A percentile compares a stretch with the other conserved stretches of the same genome.
These are phyloP conservation scores for Petrophora chlorosata DNA, from an alignment of 2,888 invertebrate genomes.

Conservation along the genomic window DNA sequence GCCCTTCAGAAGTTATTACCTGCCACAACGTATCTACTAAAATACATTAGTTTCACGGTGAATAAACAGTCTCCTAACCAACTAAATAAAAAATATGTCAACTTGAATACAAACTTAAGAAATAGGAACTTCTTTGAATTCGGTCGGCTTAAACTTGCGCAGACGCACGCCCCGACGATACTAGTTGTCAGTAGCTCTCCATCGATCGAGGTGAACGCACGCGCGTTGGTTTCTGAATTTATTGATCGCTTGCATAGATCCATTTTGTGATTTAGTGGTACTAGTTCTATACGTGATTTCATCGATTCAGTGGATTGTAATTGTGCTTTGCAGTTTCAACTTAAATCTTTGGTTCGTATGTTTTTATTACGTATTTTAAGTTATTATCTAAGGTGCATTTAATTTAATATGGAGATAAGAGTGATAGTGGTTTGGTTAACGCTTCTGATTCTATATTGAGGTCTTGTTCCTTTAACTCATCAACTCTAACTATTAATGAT, in stretches of 20 bases:
- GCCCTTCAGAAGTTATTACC: slow-evolving; percentile 70
- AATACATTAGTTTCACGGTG: slow-evolving; percentile 75
- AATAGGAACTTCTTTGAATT: slow-evolving; percentile 44
- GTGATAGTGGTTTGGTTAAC: slow-evolving; percentile 69
- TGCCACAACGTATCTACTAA: slow-evolving; percentile 73
- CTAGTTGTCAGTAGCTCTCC: slow-evolving; percentile 74
- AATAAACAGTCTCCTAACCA: slow-evolving; percentile 63
- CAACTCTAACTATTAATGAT: neutral
- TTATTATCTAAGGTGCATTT: slow-evolving; percentile 48
- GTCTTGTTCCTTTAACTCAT: neutral
- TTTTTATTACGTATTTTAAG: slow-evolving; percentile 31
- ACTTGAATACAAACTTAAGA: slow-evolving; percentile 20
- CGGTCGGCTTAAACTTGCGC: slow-evolving; percentile 62
- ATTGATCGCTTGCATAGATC: slow-evolving; percentile 65
- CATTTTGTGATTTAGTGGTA: slow-evolving; percentile 51
- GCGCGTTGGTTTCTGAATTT: slow-evolving; percentile 45
- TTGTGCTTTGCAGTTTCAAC: slow-evolving; percentile 31
- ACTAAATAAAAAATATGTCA: slow-evolving; percentile 33
- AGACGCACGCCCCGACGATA: slow-evolving; percentile 67
- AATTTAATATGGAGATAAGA: slow-evolving; percentile 58
- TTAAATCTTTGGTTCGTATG: slow-evolving; percentile 45
- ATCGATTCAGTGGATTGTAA: slow-evolving; percentile 42
- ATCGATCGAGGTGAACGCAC: slow-evolving; percentile 60
- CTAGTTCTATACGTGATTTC: slow-evolving; percentile 39
- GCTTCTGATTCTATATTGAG: slow-evolving; percentile 26